Evolutionary conservation across 2,113 vertebrate species (phyloP), one percentile per base, ranked within the genome.

Genomic region (Silurus asotus): DNA sequence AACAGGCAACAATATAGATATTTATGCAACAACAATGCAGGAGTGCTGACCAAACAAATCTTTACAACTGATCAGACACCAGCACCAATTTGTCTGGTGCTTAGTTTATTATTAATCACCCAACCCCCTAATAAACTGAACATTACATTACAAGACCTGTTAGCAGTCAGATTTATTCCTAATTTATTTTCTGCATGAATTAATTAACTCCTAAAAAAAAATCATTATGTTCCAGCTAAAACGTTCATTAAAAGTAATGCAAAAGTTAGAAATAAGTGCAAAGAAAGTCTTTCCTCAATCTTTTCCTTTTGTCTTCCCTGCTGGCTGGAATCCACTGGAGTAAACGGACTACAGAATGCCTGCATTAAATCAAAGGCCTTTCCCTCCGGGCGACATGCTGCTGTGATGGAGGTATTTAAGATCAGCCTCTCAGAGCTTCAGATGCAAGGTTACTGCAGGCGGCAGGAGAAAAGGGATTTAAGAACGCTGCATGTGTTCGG

Each of bases 311-410:
- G 11, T 64, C 72, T 82, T 45, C 65, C 74, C 56, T 59, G 70
- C 58, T 83, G 78, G 76, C 70, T 67, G 20, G 59, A 69, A 64
- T 82, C 76, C 75, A 84, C 8, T 2, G 53, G 19, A 25, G 79
- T 76, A 67, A 80, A 82, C 64, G 25, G 58, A 17, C 58, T 70
- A 45, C 67, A 53, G 62, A 67, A 87, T 62, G 86, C 85, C 69
- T 79, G 87, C 58, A 78, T 89, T 86, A 85, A 87, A 90, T 89
- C 87, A 82, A 90, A 88, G 62, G 74, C 49, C 45, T 51, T 87
- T 55, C 75, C 84, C 81, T 78, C 56, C 49, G 5, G 77, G 88
- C 67, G 53, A 86, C 78, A 69, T 9, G 53, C 82, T 28, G 76
- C 23, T 84, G 80, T 55, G 75, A 81, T 83, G 45, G 84, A 53